Conservation (phyloP, 2,888 invertebrate species). For the Eupithecia abbreviata region DNA sequence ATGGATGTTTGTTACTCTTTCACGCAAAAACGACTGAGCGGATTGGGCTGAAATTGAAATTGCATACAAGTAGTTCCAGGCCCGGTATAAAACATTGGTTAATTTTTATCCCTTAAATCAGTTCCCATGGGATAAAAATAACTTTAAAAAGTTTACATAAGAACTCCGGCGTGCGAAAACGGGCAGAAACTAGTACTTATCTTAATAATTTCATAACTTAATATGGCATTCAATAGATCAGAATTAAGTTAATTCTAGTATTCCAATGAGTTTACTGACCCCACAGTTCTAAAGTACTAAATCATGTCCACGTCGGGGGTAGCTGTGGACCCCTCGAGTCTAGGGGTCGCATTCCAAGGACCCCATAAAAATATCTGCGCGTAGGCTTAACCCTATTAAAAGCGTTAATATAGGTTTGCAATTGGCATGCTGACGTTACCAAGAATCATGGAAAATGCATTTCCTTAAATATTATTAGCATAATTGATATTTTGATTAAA, state of each 20-base stretch:
- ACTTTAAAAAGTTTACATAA: too few relatives aligned
- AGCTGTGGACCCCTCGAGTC: constrained; percentile 6
- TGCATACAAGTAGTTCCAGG: too few relatives aligned
- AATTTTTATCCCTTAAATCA: too few relatives aligned
- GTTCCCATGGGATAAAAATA: too few relatives aligned
- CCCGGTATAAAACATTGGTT: too few relatives aligned
- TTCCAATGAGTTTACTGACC: constrained; percentile 7
- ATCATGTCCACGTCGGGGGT: constrained; percentile 38
- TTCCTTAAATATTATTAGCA: too few relatives aligned
- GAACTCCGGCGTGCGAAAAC: too few relatives aligned
- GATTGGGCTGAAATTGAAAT: too few relatives aligned
- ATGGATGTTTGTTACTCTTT: too few relatives aligned
- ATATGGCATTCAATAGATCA: constrained; percentile 12
- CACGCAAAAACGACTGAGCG: too few relatives aligned
- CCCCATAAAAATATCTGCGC: constrained; percentile 44
- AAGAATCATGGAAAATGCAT: not conserved
- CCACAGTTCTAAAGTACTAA: constrained; percentile 32
- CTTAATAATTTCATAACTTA: not conserved
- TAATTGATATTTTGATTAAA: too few relatives aligned
- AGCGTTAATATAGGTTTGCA: constrained; percentile 19
- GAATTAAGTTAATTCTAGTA: constrained; percentile 12
- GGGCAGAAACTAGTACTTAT: too few relatives aligned
- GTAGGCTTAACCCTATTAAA: constrained; percentile 32
- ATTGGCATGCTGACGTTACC: not conserved
- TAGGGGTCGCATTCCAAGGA: constrained; percentile 32